Percentiles rank a stretch among this genome's conserved stretches.
Evolutionary conservation across 2,888 invertebrate species (phyloP).

Genomic region (Leuctra nigra): DNA sequence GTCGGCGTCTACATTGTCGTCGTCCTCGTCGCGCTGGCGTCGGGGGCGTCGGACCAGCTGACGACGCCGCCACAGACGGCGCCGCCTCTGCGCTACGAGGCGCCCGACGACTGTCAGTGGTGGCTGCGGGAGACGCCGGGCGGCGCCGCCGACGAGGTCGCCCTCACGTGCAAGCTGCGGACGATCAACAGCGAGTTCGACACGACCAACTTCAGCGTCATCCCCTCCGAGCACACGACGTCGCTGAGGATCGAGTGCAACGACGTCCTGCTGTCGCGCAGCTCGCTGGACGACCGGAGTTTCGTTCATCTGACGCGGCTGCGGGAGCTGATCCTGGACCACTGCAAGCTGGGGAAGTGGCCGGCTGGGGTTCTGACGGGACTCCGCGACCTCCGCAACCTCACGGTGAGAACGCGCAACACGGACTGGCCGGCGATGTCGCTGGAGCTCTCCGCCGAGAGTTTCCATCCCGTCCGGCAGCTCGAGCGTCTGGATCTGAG

Average conservation of each 20-base stretch:
- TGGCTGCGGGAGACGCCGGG: conserved; percentile 52
- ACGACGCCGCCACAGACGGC: conserved; percentile 35
- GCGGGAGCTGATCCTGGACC: conserved; percentile 72
- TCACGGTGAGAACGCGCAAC: conserved; percentile 79
- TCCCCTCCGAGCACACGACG: conserved; percentile 75
- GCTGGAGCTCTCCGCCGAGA: conserved; percentile 71
- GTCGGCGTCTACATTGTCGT: neutral
- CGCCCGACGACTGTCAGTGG: conserved; percentile 82
- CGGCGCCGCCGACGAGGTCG: conserved; percentile 53
- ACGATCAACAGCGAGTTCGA: conserved; percentile 83
- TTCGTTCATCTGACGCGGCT: conserved; percentile 74
- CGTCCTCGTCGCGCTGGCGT: neutral
- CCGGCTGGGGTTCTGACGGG: conserved; percentile 73
- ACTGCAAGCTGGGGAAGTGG: conserved; percentile 81
- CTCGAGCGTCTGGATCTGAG: conserved; percentile 79
- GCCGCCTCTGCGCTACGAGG: conserved; percentile 58
- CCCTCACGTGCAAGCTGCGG: conserved; percentile 69
- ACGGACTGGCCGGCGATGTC: conserved; percentile 78
- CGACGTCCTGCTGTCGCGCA: conserved; percentile 71
- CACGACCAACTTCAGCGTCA: conserved; percentile 81
- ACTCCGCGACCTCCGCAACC: conserved; percentile 70
- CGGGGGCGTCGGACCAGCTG: conserved; percentile 7
- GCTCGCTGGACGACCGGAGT: conserved; percentile 67
- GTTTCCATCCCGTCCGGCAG: conserved; percentile 68
- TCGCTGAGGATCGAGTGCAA: conserved; percentile 73